Evolutionary conservation across 2,797 vertebrate genomes (phyloP).

Genomic region (Pogoniulus pusillus): DNA sequence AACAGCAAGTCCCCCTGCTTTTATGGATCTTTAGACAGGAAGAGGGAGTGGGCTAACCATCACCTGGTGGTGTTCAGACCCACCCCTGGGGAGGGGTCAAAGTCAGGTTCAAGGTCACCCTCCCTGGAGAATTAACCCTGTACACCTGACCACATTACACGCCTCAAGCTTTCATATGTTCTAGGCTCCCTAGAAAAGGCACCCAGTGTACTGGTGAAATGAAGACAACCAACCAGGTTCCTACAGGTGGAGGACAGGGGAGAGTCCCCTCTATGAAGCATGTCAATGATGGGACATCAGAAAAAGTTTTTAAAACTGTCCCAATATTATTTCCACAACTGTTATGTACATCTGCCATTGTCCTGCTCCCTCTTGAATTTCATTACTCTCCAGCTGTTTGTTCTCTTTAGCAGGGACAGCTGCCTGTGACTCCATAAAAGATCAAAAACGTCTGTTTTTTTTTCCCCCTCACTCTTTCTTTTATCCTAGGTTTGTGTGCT

Average conservation of each 20-base stretch:
- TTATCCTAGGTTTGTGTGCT: not conserved
- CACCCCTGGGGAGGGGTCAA: no score
- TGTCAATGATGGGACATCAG: not conserved
- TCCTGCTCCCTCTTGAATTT: not conserved
- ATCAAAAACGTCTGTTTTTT: not conserved
- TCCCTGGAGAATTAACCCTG: no score
- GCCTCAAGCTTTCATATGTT: not conserved
- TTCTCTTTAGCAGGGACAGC: not conserved
- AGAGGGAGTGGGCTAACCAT: no score
- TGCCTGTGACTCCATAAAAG: not conserved
- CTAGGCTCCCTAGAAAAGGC: not conserved
- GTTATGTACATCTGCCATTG: not conserved
- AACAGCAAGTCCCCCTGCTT: no score
- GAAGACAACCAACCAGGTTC: not conserved
- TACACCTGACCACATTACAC: not conserved
- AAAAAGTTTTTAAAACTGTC: not conserved
- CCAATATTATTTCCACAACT: not conserved
- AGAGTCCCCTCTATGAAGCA: not conserved
- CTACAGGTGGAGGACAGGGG: not conserved
- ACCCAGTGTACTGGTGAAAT: not conserved
- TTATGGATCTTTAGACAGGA: no score
- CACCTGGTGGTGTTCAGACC: no score
- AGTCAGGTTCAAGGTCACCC: no score
- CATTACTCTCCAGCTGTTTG: not conserved
- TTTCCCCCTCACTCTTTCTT: not conserved